Evolutionary conservation across 2,888 invertebrate species (phyloP).

Genomic region (Troides aeacus): DNA sequence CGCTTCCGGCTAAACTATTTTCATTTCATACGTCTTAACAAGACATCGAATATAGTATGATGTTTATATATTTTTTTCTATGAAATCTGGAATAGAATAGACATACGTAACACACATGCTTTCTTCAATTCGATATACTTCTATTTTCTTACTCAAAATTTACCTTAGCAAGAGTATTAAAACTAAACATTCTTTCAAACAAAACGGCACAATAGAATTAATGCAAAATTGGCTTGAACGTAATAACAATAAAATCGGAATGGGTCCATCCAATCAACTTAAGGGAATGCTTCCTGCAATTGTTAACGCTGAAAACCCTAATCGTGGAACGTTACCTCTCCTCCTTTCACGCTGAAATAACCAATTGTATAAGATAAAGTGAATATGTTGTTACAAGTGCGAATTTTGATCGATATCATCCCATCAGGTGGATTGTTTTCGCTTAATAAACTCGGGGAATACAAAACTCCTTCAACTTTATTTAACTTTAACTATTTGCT

Average conservation of each 20-base stretch:
- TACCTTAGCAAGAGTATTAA: neutral
- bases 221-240: constrained; percentile 24
- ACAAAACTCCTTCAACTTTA: no score
- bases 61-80: no score
- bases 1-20: constrained; percentile 28
- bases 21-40: constrained; percentile 23
- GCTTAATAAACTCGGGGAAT: neutral
- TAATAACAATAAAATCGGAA: constrained; percentile 24
- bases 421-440: neutral
- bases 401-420: neutral
- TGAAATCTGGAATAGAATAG: no score
- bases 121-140: neutral
- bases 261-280: constrained; percentile 26
- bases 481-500: no score
- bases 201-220: constrained; percentile 23
- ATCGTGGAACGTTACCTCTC: constrained; percentile 5
- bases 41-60: neutral
- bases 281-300: constrained; percentile 27
- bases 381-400: constrained; percentile 5
- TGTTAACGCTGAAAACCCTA: constrained; percentile 20
- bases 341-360: neutral
- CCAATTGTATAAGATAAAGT: neutral
- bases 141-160: neutral
- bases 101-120: no score
- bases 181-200: neutral